These are phyloP conservation scores for Amphipyra tragopoginis DNA, from an alignment of 2,888 invertebrate genomes.

Conservation along the genomic window DNA sequence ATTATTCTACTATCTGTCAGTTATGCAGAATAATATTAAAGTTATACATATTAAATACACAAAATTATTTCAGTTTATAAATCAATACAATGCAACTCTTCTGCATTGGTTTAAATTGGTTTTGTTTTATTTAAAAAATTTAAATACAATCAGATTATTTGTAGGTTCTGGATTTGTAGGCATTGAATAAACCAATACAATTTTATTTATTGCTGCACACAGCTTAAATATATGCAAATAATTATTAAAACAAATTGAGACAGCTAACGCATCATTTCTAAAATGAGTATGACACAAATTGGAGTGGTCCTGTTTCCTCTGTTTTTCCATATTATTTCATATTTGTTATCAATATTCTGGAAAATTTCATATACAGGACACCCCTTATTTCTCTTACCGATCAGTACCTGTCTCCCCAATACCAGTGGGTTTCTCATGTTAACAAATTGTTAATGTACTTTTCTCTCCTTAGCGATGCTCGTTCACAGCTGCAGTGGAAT, in stretches of 20 bases:
- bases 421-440: slow-evolving; percentile 61
- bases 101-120: neutral
- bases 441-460: slow-evolving; percentile 74
- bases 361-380: slow-evolving; percentile 86
- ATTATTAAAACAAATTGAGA: neutral
- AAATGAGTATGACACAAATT: slow-evolving; percentile 31
- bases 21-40: too few species aligned
- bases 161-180: too few species aligned
- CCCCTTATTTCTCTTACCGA: slow-evolving; percentile 87
- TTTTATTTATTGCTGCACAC: too few species aligned
- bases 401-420: slow-evolving; percentile 69
- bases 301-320: slow-evolving; percentile 55
- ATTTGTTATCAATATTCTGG: slow-evolving; percentile 74
- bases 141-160: too few species aligned
- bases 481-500: slow-evolving; percentile 89
- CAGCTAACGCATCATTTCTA: slow-evolving; percentile 21
- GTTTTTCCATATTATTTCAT: slow-evolving; percentile 44
- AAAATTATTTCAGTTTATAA: too few species aligned
- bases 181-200: too few species aligned
- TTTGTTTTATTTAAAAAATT: too few species aligned
- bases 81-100: neutral
- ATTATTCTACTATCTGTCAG: too few species aligned
- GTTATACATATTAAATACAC: too few species aligned
- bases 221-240: too few species aligned
- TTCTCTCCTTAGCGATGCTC: slow-evolving; percentile 84